Percentiles rank a stretch among this genome's conserved stretches.
These are phyloP conservation scores for Nemotelus pantherinus DNA, from an alignment of 2,888 invertebrate genomes.

Conservation along the genomic window DNA sequence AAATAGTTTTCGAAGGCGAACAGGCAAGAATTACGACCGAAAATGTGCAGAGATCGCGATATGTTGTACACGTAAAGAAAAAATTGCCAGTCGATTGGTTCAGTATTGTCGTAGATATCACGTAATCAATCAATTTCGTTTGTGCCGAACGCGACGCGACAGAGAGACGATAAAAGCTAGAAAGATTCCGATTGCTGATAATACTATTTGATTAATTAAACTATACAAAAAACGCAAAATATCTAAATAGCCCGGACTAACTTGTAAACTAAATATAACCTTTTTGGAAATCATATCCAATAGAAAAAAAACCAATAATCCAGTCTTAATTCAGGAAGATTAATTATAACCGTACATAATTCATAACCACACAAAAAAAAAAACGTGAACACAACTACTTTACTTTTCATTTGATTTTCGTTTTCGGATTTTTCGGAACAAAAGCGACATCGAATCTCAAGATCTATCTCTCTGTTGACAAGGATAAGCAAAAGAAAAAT, in stretches of 20 bases:
- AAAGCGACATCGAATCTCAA: no score
- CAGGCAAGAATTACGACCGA: slow-evolving; percentile 50
- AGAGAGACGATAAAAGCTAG: not conserved
- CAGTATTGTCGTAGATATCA: slow-evolving; percentile 48
- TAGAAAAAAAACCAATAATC: not conserved
- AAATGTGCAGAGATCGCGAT: slow-evolving; percentile 67
- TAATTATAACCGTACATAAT: not conserved
- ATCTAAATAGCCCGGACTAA: slow-evolving; percentile 22
- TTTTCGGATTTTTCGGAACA: not conserved
- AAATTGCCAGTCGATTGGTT: slow-evolving; percentile 54
- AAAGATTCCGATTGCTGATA: not conserved
- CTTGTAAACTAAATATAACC: not conserved
- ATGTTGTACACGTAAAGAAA: slow-evolving; percentile 65
- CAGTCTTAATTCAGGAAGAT: not conserved
- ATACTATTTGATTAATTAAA: not conserved
- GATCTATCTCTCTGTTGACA: no score
- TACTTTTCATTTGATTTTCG: not conserved
- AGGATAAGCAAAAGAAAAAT: no score
- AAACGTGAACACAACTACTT: not conserved
- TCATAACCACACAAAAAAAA: not conserved
- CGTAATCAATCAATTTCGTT: not conserved
- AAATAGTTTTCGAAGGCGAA: slow-evolving; percentile 9
- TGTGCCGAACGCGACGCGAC: no score
- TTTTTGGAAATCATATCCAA: not conserved
- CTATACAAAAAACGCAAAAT: not conserved